Base-by-base conservation (phyloP, 2,797 vertebrate species). In the Tapera naevia region DNA sequence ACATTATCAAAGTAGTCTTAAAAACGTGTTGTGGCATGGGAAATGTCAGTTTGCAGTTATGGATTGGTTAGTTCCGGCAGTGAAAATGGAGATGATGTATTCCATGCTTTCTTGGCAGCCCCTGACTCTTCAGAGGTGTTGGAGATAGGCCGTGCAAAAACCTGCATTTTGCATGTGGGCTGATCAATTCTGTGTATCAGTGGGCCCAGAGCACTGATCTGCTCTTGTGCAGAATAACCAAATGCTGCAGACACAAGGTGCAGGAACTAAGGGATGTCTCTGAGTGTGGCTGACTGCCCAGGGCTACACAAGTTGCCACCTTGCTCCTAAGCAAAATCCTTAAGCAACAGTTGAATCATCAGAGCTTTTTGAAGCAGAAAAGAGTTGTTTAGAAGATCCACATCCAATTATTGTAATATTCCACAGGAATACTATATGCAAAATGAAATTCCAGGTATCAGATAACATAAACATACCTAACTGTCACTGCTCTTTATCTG, bases 81-180 rank as follows among this genome's bases (percentile, higher is more conserved):
- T 64, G 57, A 39, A 58, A 86, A 81, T 27, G 25, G 37, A 64
- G 50, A 25, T 32, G 12, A 70, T 69, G 64, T 58, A 51, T 33
- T 45, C 51, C 8, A 6, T 24, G 37, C 15, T 67, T 84, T 61
- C 54, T 56, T 69, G 51, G 56, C 62, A 88, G 30, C 18, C 25
- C 25, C 22, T 18, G 33, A 25, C 8, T 46, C 25, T 79, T 48
- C 27, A 33, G 30, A 62, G 35, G 12, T 46, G 46, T 58, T 39
- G 1, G 33, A 67, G 33, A 54, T 61, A 43, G n/a, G 56, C 10
- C 69, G 33, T 48, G 30, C 53, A 53, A 72, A 17, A 8, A 45
- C 18, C 33, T 48, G 5, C 7, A 22, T 30, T 58, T 72, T 65
- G 33, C 17, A 6, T 53, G 27, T 0, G 0, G 39, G 8, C 17